Evolutionary conservation across 2,888 invertebrate species (phyloP), one percentile per base, ranked within the genome.

Genomic region (Tetranychus piercei): DNA sequence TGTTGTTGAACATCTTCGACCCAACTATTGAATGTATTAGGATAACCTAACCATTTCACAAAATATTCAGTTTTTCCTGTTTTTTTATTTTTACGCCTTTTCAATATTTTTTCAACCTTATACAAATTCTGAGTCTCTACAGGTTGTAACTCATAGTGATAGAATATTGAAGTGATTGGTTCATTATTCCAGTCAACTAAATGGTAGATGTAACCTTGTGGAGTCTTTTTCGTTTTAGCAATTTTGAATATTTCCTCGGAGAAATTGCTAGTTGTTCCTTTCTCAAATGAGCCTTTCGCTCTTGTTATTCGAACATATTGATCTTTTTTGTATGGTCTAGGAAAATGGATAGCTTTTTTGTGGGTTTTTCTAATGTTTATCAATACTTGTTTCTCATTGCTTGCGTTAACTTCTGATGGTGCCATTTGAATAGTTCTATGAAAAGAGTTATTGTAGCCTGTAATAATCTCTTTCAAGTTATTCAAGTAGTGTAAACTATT

Each of bases 401-500:
- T 9, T 23, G 5, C 18, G 9, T 44, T 18, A 22, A 55, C 71
- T 2, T 71, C 44, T 44, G 34, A 18, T n/a, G 71, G 71, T 43
- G n/a, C 8, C 44, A n/a, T 44, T 22, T 23, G 9, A 34, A 71
- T 71, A 1, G 71, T 20, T 43, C n/a, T 34, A 44, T 71, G 71
- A 3, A 20, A 22, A 11, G 43, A 44, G 9, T 23, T 22, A 22
- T 71, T 71, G n/a, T 71, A 34, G 3, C 20, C n/a, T 9, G 8
- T 4, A 0, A 23, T 8, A 8, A 71, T 44, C 3, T 71, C 71
- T 3, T 1, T 2, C 34, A 71, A 43, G 15, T 0, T 1, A 44
- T 43, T 23, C 18, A 71, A 22, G 43, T 34, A 71, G 4, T n/a
- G 18, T 3, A 22, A 18, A 9, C 78, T 79, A 43, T 78, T 78